A percentile compares a stretch with the other conserved stretches of the same genome.
Conservation (phyloP, 2,797 vertebrate genomes). For the Lemur catta region DNA sequence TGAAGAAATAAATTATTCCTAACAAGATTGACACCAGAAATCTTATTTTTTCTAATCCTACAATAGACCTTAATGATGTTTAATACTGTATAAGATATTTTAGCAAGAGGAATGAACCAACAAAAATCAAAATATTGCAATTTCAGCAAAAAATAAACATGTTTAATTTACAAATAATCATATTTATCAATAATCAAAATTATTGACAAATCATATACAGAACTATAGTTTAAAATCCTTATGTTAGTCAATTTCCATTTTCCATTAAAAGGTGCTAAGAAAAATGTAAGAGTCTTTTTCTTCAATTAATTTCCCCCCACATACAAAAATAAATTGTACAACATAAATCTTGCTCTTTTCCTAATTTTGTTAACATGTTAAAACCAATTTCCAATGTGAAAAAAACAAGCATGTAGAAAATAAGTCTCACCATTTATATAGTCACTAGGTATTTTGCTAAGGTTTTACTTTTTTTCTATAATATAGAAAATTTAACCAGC, state of each 20-base stretch:
- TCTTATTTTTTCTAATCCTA: background rate
- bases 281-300: background rate
- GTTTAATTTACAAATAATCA: background rate
- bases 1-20: slow-evolving; percentile 1
- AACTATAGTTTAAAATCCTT: background rate
- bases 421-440: background rate
- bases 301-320: background rate
- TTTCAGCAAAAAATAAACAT: background rate
- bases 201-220: background rate
- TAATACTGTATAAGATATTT: background rate
- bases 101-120: background rate
- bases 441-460: slow-evolving; percentile 6
- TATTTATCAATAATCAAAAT: background rate
- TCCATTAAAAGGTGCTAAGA: background rate
- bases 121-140: slow-evolving; percentile 33
- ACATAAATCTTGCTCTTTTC: slow-evolving; percentile 4
- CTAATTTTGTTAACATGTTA: slow-evolving; percentile 16
- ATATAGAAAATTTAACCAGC: slow-evolving; percentile 6
- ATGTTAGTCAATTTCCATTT: background rate
- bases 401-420: slow-evolving; percentile 32
- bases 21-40: background rate
- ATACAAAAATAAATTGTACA: background rate
- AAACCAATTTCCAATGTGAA: slow-evolving; percentile 46
- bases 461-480: slow-evolving; percentile 41
- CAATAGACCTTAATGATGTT: background rate